Evolutionary conservation across 2,888 invertebrate genomes (phyloP), one percentile per base, ranked within the genome.

Genomic region (Peribatodes rhomboidaria): DNA sequence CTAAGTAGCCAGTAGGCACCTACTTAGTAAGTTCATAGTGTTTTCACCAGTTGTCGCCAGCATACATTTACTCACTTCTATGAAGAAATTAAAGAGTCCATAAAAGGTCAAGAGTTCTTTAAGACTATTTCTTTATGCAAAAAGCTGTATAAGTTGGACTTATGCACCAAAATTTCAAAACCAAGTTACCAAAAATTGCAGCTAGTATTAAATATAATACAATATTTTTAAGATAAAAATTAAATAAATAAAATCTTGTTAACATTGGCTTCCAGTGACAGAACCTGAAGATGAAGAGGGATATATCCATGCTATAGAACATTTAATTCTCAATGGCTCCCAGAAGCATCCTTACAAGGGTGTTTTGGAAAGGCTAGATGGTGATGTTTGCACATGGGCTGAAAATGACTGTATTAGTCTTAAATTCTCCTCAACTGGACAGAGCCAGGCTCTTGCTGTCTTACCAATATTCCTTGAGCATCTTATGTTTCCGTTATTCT

Each of bases 281-380:
- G 49, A 49, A 33, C 33, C 49, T 10, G 33, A 49, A 33, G 31
- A 49, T 31, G 49, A 49, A 33, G n/a, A n/a, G 7, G 49, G 49
- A 14, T 49, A 16, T 33, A 14, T 49, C 14, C 49, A 49, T 18
- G 33, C 33, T 8, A 10, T 49, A 10, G 49, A 49, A 22, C 49
- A 49, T 13, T 33, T 49, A 33, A 49, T 49, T 8, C 33, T 49
- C 2, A 49, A 49, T 13, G 49, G 49, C 10, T 49, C 49, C 4
- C 13, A 49, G 33, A 14, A 49, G 8, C 31, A 49, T 49, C 49
- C 49, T 8, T 4, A 16, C 2, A 31, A 9, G 14, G 49, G 33
- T 14, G 13, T 33, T 31, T 47, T 47, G 27, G 6, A 20, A n/a
- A 47, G 27, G 13, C 13, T 47, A 4, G 47, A 20, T 27, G 27